phyloP scores from a whole-genome alignment of 2,888 invertebrate genomes.

The Clitarchus hookeri region DNA sequence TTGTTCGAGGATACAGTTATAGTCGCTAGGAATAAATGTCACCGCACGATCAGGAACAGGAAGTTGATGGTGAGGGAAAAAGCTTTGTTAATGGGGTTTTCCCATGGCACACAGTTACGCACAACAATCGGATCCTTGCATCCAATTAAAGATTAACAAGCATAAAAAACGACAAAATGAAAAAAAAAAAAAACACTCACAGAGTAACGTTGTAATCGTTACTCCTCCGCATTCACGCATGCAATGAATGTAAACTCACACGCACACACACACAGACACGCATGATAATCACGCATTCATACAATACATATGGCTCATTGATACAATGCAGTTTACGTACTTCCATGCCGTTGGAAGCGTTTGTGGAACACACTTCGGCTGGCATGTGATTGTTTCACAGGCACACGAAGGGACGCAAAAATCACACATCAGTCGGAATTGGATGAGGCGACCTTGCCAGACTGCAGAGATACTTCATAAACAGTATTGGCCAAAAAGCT shows the following conservation, averaged over 20 bases:
- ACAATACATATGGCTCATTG: constrained; percentile 44
- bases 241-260: constrained; percentile 31
- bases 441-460: constrained; percentile 41
- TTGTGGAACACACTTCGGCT: constrained; percentile 46
- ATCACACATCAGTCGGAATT: constrained; percentile 48
- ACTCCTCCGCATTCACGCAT: not conserved
- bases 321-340: constrained; percentile 48
- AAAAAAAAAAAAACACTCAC: constrained; percentile 29
- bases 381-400: constrained; percentile 47
- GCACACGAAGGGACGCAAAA: constrained; percentile 48
- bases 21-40: not conserved
- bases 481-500: not conserved
- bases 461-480: not conserved
- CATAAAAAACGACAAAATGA: constrained; percentile 10
- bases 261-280: constrained; percentile 38
- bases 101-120: constrained; percentile 34
- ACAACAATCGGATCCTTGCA: constrained; percentile 23
- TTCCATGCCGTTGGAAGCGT: constrained; percentile 49
- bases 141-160: constrained; percentile 24
- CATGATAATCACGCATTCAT: constrained; percentile 32
- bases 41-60: not conserved
- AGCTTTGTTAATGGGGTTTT: not conserved
- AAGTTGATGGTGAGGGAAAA: not conserved
- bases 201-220: not conserved
- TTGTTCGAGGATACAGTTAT: not conserved